Evolutionary conservation across 2,113 vertebrate genomes (phyloP).

Genomic region (Vulpes lagopus): DNA sequence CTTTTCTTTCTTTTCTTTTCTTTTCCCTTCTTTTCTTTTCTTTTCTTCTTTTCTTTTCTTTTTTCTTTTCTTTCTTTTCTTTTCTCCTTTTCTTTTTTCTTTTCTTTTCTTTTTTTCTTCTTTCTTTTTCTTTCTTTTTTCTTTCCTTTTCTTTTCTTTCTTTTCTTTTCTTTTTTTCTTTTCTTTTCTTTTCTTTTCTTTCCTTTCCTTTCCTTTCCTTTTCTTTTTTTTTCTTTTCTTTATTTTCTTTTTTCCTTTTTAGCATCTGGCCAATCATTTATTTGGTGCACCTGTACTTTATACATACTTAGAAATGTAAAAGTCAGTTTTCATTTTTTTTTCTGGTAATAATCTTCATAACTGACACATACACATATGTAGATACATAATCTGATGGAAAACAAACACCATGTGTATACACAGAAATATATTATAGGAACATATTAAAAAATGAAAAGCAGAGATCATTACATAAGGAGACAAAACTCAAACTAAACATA

Average conservation of each 20-base stretch:
- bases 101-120: too few species aligned
- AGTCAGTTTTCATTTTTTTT: not conserved
- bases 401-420: not conserved
- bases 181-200: not conserved
- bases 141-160: not conserved
- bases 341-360: not conserved
- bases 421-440: not conserved
- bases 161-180: not conserved
- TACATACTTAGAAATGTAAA: not conserved
- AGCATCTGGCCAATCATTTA: not conserved
- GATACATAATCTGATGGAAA: not conserved
- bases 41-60: too few species aligned
- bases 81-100: too few species aligned
- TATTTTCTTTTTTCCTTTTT: not conserved
- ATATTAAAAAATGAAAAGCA: not conserved
- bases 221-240: not conserved
- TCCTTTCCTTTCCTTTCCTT: not conserved
- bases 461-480: not conserved
- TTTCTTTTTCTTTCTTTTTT: too few species aligned
- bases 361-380: not conserved
- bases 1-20: too few species aligned
- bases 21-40: not conserved
- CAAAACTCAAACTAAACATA: slow-evolving; percentile 31
- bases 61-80: too few species aligned
- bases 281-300: not conserved